phyloP scores from a whole-genome alignment of 2,113 vertebrate species.

The Maccullochella peelii region DNA sequence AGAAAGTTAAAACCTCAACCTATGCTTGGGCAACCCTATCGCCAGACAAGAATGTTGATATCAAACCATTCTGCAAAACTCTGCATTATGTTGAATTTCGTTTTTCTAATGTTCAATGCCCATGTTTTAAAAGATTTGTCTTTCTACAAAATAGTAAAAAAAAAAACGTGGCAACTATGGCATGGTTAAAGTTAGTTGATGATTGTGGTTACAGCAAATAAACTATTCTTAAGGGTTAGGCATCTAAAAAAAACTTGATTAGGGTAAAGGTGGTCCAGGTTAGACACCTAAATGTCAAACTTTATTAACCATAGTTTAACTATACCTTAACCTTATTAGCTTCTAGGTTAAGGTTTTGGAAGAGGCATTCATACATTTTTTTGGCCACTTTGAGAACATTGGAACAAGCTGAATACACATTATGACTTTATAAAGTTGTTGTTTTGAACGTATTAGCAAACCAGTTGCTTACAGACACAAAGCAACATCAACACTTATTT shows the following conservation, averaged over 20 bases:
- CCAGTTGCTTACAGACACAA: no score
- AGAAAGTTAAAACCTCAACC: not conserved
- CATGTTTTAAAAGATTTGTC: not conserved
- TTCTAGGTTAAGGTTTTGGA: not conserved
- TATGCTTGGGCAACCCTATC: not conserved
- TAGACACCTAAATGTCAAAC: not conserved
- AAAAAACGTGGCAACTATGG: not conserved
- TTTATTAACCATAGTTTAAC: no score
- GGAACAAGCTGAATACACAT: no score
- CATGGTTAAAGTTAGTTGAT: not conserved
- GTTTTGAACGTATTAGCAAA: no score
- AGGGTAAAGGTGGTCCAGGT: no score
- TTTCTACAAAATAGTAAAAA: no score
- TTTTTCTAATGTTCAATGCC: not conserved
- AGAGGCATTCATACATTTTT: no score
- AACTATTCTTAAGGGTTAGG: no score
- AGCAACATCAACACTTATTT: no score
- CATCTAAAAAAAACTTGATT: no score
- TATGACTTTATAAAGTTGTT: no score
- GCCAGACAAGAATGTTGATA: not conserved
- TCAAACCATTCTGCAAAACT: not conserved
- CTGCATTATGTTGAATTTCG: not conserved
- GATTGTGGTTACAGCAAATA: not conserved
- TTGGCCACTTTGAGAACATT: no score
- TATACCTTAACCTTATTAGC: not conserved